phyloP scores from a whole-genome alignment of 92 coral and sea anemone species.

The Hydrozoanthus gracilis region DNA sequence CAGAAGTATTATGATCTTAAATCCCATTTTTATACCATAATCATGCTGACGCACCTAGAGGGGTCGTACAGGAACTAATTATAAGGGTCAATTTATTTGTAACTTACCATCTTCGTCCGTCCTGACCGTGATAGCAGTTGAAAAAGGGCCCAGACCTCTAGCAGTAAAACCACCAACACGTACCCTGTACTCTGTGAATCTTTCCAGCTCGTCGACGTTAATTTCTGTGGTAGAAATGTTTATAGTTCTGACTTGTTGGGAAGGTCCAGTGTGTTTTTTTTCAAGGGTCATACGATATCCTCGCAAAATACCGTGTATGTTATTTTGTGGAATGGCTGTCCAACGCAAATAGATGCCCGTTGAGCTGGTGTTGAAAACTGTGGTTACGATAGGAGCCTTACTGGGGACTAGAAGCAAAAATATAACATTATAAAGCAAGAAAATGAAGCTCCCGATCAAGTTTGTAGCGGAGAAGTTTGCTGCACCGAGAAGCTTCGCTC shows the following conservation, averaged over 20 bases:
- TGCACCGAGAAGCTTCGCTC: background rate
- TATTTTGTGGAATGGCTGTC: conserved; percentile 13
- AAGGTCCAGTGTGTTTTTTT: background rate
- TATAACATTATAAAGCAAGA: background rate
- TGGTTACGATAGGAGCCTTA: conserved; percentile 1
- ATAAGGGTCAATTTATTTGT: background rate
- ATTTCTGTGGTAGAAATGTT: background rate
- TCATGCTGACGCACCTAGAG: background rate
- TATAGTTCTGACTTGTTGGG: background rate
- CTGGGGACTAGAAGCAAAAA: conserved; percentile 3
- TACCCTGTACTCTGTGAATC: conserved; percentile 31
- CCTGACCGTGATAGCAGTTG: conserved; percentile 18
- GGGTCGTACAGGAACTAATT: background rate
- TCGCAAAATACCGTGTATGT: conserved; percentile 28
- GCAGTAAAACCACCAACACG: conserved; percentile 22
- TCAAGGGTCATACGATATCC: conserved; percentile 3
- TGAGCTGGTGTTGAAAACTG: conserved; percentile 21
- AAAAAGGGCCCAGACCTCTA: conserved; percentile 30
- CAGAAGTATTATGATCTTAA: too few species aligned
- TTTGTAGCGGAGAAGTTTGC: background rate
- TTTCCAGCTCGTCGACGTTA: conserved; percentile 5
- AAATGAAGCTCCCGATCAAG: background rate
- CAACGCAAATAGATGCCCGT: conserved; percentile 4
- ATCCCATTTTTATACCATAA: too few species aligned
- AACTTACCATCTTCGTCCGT: conserved; percentile 47